These are phyloP conservation scores for Spheniscus humboldti DNA, from an alignment of 2,797 vertebrate species.

Conservation along the genomic window DNA sequence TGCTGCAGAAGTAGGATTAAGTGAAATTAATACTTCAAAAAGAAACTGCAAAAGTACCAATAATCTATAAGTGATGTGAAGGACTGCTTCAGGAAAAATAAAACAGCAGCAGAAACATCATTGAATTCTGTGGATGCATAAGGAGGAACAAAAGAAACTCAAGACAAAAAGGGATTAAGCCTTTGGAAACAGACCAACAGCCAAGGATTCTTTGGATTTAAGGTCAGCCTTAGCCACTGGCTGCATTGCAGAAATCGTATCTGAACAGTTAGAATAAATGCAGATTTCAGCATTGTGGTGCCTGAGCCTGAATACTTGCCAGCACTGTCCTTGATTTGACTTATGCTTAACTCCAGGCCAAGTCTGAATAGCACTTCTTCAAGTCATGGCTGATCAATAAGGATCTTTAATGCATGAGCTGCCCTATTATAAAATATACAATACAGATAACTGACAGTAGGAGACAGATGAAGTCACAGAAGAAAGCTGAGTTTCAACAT, in stretches of 20 bases:
- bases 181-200: conserved; percentile 31
- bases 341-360: not conserved
- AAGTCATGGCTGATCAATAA: not conserved
- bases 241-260: conserved; percentile 50
- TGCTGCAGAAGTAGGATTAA: not conserved
- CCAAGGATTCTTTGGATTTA: conserved; percentile 37
- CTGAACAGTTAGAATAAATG: conserved; percentile 49
- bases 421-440: not conserved
- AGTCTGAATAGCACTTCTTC: not conserved
- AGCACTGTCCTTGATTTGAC: conserved; percentile 34
- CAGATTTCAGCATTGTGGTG: conserved; percentile 38
- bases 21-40: not conserved
- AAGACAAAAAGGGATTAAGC: conserved; percentile 30
- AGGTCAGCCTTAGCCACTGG: conserved; percentile 36
- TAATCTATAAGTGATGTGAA: not conserved
- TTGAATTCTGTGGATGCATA: not conserved
- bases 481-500: not conserved
- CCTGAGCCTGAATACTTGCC: conserved; percentile 20
- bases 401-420: not conserved
- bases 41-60: not conserved
- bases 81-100: not conserved
- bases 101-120: not conserved
- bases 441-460: not conserved
- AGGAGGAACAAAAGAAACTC: conserved; percentile 16
- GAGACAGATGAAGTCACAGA: not conserved